A percentile compares a stretch with the other conserved stretches of the same genome.
phyloP scores from a whole-genome alignment of 2,888 invertebrate species.

The Rhodophaea formosa region DNA sequence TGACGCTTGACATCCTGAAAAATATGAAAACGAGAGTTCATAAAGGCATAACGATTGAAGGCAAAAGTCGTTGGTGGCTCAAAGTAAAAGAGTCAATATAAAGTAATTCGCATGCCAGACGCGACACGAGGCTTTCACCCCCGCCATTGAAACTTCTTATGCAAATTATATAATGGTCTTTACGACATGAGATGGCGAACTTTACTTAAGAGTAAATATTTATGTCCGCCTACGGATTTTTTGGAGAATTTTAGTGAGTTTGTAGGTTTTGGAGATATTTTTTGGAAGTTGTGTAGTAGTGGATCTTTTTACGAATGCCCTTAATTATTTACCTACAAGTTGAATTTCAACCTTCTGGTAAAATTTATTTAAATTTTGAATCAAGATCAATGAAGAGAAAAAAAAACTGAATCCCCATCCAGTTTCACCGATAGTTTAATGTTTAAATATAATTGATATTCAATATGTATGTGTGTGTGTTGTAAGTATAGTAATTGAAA shows the following conservation, averaged over 20 bases:
- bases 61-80: slow-evolving; percentile 23
- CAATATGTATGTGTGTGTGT: too few relatives aligned
- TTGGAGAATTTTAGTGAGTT: slow-evolving; percentile 13
- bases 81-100: slow-evolving; percentile 65
- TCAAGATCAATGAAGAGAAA: too few relatives aligned
- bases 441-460: too few relatives aligned
- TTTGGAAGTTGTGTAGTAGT: background rate
- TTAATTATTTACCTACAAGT: too few relatives aligned
- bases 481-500: too few relatives aligned
- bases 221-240: slow-evolving; percentile 41
- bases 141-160: slow-evolving; percentile 77
- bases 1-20: background rate
- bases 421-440: too few relatives aligned
- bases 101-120: slow-evolving; percentile 76
- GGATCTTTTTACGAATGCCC: too few relatives aligned
- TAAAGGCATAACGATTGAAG: slow-evolving; percentile 16
- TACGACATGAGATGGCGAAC: slow-evolving; percentile 75
- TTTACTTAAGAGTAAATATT: slow-evolving; percentile 76
- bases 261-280: background rate
- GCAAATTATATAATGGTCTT: slow-evolving; percentile 77
- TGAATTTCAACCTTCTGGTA: too few relatives aligned
- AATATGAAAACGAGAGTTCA: slow-evolving; percentile 15
- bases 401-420: too few relatives aligned
- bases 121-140: slow-evolving; percentile 71
- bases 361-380: too few relatives aligned